Base-by-base conservation (phyloP, 2,113 vertebrate genomes). In the Xiphophorus couchianus region DNA sequence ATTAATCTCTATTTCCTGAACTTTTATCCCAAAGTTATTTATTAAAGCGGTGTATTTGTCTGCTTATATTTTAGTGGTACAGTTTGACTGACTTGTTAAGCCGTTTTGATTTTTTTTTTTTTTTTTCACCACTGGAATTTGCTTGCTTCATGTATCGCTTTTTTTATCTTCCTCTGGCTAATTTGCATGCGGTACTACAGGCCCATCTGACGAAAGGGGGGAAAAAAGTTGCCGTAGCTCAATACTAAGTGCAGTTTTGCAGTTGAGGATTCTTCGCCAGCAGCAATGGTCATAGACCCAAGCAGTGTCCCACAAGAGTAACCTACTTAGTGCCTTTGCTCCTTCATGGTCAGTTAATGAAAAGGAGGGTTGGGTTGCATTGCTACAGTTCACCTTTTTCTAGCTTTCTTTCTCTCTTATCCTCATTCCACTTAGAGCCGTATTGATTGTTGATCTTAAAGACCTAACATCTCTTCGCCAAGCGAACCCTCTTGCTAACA, bases 401-500 rank as follows among this genome's bases (percentile, higher is more conserved):
- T 48, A 3, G 0, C 39, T 13, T 14, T 42, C 13, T 4, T 14
- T 42, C 13, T 42, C 13, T 15, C 14, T 66, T 60, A 65, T 30
- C 61, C 77, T 77, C 80, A 62, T 62, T 48, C 54, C 73, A 62
- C 83, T 76, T 35, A 82, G 78, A 82, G 78, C 73, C 72, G 77
- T 84, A 95, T 93, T 86, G 92, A 94, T 93, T 84, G 80, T 84
- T 86, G 69, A 86, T 91, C 90, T 93, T 91, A 93, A 90, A 92
- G 88, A 86, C 82, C 80, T 83, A 86, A 74, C 86, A 83, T 90
- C 90, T 88, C 75, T 84, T 84, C 74, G 62, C 86, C 74, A 54
- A 85, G 79, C 88, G 85, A 83, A 81, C 73, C 75, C 58, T 80
- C 51, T 73, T 67, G 66, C 17, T 14, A 62, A 28, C 37, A 14